A percentile compares a stretch with the other conserved stretches of the same genome.
Evolutionary conservation across 2,797 vertebrate genomes (phyloP).

Genomic region (Microctenopoma lineatum): DNA sequence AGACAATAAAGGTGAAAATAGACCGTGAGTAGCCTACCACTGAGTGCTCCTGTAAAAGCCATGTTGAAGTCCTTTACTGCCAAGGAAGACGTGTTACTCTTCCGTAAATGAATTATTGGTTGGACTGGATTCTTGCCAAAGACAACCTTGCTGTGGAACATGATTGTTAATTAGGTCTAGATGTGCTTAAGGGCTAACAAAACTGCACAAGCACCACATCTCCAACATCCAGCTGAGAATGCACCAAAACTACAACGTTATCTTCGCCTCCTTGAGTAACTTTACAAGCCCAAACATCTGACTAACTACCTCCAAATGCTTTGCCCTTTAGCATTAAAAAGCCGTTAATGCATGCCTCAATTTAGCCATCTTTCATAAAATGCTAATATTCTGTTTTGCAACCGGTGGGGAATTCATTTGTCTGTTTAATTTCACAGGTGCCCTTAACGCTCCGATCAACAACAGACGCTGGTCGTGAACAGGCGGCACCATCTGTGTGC

Average conservation of each 20-base stretch:
- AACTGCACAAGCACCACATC: conserved; percentile 71
- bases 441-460: conserved; percentile 74
- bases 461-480: conserved; percentile 65
- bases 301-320: conserved; percentile 49
- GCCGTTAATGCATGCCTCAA: conserved; percentile 45
- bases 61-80: conserved; percentile 73
- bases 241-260: conserved; percentile 39
- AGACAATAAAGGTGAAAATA: conserved; percentile 67
- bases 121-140: conserved; percentile 73
- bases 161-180: conserved; percentile 77
- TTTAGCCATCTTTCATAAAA: conserved; percentile 63
- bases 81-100: conserved; percentile 69
- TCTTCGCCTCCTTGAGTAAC: conserved; percentile 54
- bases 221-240: conserved; percentile 64
- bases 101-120: conserved; percentile 76
- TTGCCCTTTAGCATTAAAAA: conserved; percentile 60
- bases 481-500: conserved; percentile 79
- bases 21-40: conserved; percentile 61
- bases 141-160: conserved; percentile 76
- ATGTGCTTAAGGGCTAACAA: conserved; percentile 78
- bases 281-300: conserved; percentile 44
- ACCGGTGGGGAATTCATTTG: conserved; percentile 76
- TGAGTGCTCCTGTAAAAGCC: conserved; percentile 69
- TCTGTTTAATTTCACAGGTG: conserved; percentile 81
- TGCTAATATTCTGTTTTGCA: conserved; percentile 71